Evolutionary conservation across 35 echinoderm and acorn worm genomes (phyloP), one percentile per base, ranked within the genome.

Genomic region (Apostichopus parvimensis): DNA sequence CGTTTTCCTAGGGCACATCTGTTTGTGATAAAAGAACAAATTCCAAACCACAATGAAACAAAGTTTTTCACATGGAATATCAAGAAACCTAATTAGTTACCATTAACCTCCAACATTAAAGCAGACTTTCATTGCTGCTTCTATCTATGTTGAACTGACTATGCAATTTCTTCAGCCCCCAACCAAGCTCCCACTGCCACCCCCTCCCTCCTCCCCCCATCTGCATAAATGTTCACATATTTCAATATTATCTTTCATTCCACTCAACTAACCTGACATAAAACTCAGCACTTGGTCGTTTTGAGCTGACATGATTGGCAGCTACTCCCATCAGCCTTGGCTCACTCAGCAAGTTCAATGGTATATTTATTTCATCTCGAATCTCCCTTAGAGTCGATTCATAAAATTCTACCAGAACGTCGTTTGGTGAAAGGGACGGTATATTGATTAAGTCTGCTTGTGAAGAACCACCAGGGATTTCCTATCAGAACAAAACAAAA

Each of bases 331-430:
- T 94, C 6, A 98, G 80, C 12, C 84, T 24, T 12, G 97, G 94
- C 65, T 92, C 93, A 89, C 87, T 94, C 0, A 98, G 87, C 14
- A 57, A 77, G 8, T 64, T 28, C 70, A 94, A 25, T 20, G 97
- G 97, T 8, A 98, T 88, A 77, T 98, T 98, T 22, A 98, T 66
- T 88, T 98, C 97, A 83, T 98, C 97, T 73, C 97, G 91, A 12
- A 98, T 91, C 77, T 98, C 97, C 9, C 95, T 64, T 0, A 95
- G 65, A 0, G 94, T 95, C 0, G 97, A 95, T 77, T 93, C 77
- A 92, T 87, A 94, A 62, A 98, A 85, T 84, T 98, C 97, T 18
- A 78, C 57, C 7, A 92, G 81, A 9, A 96, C 94, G 28, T 90
- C 94, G 54, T 23, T 53, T 15, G 90, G 90, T 24, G 78, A 11